A percentile compares a stretch with the other conserved stretches of the same genome.
Conservation (phyloP, 2,113 vertebrate species). For the Trematomus loennbergii region DNA sequence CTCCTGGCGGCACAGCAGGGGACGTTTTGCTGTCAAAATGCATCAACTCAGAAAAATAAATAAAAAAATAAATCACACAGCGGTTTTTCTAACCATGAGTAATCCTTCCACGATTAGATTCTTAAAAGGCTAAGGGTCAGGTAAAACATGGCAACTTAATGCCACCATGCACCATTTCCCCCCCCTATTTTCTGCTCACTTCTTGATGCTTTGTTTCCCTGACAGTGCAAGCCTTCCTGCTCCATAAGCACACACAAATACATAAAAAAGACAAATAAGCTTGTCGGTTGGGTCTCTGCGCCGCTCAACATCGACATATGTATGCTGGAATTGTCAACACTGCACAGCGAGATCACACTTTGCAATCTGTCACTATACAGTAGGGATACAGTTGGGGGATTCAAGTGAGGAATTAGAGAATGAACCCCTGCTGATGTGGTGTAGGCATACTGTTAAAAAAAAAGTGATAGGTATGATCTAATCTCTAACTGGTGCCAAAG, state of each 20-base stretch:
- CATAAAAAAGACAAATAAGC: constrained; percentile 66
- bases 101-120: constrained; percentile 57
- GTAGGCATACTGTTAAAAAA: constrained; percentile 20
- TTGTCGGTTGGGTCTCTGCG: constrained; percentile 53
- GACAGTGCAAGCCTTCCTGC: constrained; percentile 47
- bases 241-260: constrained; percentile 52
- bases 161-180: constrained; percentile 11
- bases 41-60: constrained; percentile 30
- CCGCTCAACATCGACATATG: constrained; percentile 63
- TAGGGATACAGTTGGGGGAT: constrained; percentile 54
- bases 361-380: constrained; percentile 65
- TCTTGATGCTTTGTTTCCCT: constrained; percentile 52
- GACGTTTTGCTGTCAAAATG: constrained; percentile 36
- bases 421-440: constrained; percentile 46
- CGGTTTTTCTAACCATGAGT: constrained; percentile 13
- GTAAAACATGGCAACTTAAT: constrained; percentile 56
- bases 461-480: neutral
- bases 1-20: constrained; percentile 34
- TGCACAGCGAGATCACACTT: constrained; percentile 69
- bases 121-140: constrained; percentile 55
- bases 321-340: constrained; percentile 75
- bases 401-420: constrained; percentile 70
- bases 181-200: neutral
- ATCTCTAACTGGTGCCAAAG: constrained; percentile 24
- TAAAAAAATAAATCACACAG: constrained; percentile 15